Evolutionary conservation across 1,140 invertebrate genomes (phyloP).

Genomic region (Bursaphelenchus mucronatus): DNA sequence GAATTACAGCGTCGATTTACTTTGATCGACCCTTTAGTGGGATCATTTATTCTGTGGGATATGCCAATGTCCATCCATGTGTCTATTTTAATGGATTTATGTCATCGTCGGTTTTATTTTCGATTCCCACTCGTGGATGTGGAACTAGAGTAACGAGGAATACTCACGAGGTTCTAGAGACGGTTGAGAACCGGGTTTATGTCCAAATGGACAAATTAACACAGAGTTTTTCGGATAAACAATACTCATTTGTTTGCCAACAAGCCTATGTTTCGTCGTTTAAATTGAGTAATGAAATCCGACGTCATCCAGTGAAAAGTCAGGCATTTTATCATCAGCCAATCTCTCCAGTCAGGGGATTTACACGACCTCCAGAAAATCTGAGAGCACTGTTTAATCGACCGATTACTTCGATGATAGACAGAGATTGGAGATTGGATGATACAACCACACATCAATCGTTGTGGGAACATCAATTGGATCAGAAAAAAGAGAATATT

Average conservation of each 20-base stretch:
- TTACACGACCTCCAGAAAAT: too few relatives aligned
- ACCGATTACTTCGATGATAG: too few relatives aligned
- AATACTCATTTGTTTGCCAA: conserved; percentile 39
- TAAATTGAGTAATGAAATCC: conserved; percentile 16
- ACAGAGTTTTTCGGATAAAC: conserved; percentile 29
- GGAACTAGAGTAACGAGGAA: conserved; percentile 51
- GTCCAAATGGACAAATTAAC: conserved; percentile 42
- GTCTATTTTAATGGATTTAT: conserved; percentile 53
- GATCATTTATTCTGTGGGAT: conserved; percentile 51
- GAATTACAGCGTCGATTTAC: conserved; percentile 50
- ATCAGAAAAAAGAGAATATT: too few relatives aligned
- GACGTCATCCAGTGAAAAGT: conserved; percentile 11
- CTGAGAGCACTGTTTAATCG: too few relatives aligned
- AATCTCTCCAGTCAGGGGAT: too few relatives aligned
- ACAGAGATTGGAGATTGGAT: too few relatives aligned
- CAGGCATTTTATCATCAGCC: too few relatives aligned
- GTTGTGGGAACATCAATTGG: too few relatives aligned
- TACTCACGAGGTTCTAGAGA: conserved; percentile 50
- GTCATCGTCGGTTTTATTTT: conserved; percentile 49
- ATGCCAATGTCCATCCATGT: conserved; percentile 50
- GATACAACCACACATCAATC: too few relatives aligned
- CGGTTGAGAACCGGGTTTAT: conserved; percentile 36
- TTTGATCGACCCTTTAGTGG: conserved; percentile 54
- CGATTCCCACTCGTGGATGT: conserved; percentile 50
- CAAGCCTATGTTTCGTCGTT: conserved; percentile 9